A percentile compares a stretch with the other conserved stretches of the same genome.
phyloP scores from a whole-genome alignment of 2,797 vertebrate genomes.

The Aulostomus chinensis region DNA sequence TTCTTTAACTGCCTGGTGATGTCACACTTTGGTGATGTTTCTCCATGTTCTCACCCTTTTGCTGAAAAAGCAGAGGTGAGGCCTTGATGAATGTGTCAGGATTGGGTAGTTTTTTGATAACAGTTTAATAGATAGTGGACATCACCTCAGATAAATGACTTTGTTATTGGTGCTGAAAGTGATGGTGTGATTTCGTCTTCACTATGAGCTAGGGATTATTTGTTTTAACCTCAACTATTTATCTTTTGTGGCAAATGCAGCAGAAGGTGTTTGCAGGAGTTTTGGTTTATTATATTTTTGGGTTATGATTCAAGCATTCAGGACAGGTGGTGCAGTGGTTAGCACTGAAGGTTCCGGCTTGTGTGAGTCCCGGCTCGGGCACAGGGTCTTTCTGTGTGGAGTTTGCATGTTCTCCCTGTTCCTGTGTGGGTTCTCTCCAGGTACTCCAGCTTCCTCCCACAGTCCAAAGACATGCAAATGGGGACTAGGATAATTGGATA shows the following conservation, averaged over 20 bases:
- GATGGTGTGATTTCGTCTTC: conserved; percentile 54
- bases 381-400: too few species aligned
- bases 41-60: conserved; percentile 8
- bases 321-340: too few species aligned
- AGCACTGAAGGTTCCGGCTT: too few species aligned
- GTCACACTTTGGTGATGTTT: conserved; percentile 10
- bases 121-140: conserved; percentile 65
- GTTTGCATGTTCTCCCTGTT: too few species aligned
- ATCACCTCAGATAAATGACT: conserved; percentile 71
- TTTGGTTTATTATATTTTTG: too few species aligned
- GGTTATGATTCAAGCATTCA: too few species aligned
- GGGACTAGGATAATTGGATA: too few species aligned
- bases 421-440: too few species aligned
- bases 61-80: conserved; percentile 20
- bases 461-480: too few species aligned
- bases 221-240: conserved; percentile 43
- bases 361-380: too few species aligned
- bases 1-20: conserved; percentile 15
- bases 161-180: conserved; percentile 50
- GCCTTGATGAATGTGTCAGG: conserved; percentile 63
- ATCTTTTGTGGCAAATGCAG: conserved; percentile 34
- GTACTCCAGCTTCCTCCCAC: too few species aligned
- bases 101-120: conserved; percentile 66
- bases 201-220: conserved; percentile 47
- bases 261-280: conserved; percentile 14